phyloP scores from a whole-genome alignment of 2,888 invertebrate genomes.

The Gonocerus acuteangulatus region DNA sequence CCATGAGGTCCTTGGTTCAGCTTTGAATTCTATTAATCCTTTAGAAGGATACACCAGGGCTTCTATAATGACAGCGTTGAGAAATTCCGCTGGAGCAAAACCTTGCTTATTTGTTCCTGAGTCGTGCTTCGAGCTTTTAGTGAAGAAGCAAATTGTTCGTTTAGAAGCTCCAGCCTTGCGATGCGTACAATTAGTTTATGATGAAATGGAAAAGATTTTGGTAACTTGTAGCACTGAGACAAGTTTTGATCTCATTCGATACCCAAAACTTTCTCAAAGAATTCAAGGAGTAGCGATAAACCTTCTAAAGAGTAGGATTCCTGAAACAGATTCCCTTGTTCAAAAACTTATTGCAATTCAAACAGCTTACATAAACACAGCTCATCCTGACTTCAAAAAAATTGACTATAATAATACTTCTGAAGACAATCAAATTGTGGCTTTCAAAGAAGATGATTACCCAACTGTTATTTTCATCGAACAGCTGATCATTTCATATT shows the following conservation, averaged over 20 bases:
- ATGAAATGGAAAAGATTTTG: slow-evolving; percentile 58
- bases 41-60: slow-evolving; percentile 50
- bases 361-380: slow-evolving; percentile 58
- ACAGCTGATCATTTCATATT: slow-evolving; percentile 54
- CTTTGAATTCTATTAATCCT: slow-evolving; percentile 52
- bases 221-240: slow-evolving; percentile 51
- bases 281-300: slow-evolving; percentile 56
- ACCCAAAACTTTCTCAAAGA: slow-evolving; percentile 54
- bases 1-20: slow-evolving; percentile 55
- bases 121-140: slow-evolving; percentile 57
- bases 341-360: slow-evolving; percentile 56
- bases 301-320: slow-evolving; percentile 50
- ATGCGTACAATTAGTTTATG: slow-evolving; percentile 56
- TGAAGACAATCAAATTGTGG: background rate
- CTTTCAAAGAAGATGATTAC: background rate
- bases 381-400: slow-evolving; percentile 54
- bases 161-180: slow-evolving; percentile 55
- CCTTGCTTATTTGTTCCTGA: slow-evolving; percentile 46
- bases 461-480: slow-evolving; percentile 42
- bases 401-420: background rate
- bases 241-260: slow-evolving; percentile 54
- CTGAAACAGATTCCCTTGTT: slow-evolving; percentile 56
- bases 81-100: slow-evolving; percentile 53
- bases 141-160: slow-evolving; percentile 56
- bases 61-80: slow-evolving; percentile 57